Conservation (phyloP, 1,140 invertebrate genomes). For the Zophobas morio region DNA sequence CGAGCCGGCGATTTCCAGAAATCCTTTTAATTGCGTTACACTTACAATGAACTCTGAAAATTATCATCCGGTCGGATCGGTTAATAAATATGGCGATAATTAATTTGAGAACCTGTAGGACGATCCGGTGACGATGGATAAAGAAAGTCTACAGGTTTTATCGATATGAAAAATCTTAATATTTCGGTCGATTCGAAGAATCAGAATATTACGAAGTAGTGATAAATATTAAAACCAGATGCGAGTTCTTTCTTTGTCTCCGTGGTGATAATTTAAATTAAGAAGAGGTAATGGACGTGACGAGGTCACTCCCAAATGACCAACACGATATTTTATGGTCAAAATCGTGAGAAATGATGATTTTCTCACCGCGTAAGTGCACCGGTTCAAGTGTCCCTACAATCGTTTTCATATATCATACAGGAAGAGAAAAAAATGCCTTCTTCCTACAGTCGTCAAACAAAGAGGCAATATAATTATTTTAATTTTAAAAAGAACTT, state of each 20-base stretch:
- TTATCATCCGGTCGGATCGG: background rate
- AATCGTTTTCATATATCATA: constrained; percentile 33
- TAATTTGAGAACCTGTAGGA: constrained; percentile 2
- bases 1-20: background rate
- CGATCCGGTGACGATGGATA: constrained; percentile 17
- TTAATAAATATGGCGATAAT: background rate
- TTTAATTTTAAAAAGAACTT: too few species aligned
- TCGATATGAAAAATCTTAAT: constrained; percentile 30
- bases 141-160: constrained; percentile 35
- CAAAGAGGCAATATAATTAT: background rate
- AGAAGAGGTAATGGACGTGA: background rate
- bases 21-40: constrained; percentile 15
- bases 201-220: constrained; percentile 5
- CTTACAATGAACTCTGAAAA: background rate
- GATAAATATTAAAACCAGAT: constrained; percentile 1
- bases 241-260: background rate
- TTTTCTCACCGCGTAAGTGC: constrained; percentile 33
- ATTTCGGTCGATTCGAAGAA: constrained; percentile 23
- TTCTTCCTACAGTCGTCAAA: constrained; percentile 19
- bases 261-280: background rate
- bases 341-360: constrained; percentile 35
- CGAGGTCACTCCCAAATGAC: constrained; percentile 22
- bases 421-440: constrained; percentile 6
- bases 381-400: constrained; percentile 24
- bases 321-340: constrained; percentile 7